Base-by-base conservation (phyloP, 2,888 invertebrate genomes). In the Hypsopygia costalis region DNA sequence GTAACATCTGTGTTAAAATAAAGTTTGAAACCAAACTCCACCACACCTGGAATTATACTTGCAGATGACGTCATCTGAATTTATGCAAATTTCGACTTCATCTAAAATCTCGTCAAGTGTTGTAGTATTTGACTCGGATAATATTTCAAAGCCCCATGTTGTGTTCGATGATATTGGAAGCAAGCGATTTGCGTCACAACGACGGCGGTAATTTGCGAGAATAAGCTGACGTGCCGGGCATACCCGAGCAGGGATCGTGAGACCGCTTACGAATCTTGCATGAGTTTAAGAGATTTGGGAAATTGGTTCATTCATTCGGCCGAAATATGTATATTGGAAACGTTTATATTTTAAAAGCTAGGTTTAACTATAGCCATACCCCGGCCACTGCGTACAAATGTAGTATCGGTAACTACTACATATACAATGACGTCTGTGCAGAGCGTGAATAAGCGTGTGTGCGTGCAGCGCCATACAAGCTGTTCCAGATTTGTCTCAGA, bases 61-160 rank as follows among this genome's bases (percentile, higher is more conserved):
- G 68, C 72, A 72, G 69, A 72, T 72, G 69, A 72, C 71, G 66
- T 49, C 57, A 63, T 57, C 59, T 63, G 61, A 66, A 66, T 69
- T 70, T 67, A 70, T 72, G 73, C 64, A 66, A 72, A 73, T 67
- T 56, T 32, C 38, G 49, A 58, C 55, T 63, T 56, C 37, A 49
- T 32, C 43, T 43, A 45, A 50, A 61, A 62, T 61, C 55, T 65
- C 62, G 63, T 61, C 58, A 61, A 51, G 49, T 49, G 52, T 47
- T 58, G 46, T 42, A 48, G 48, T 49, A 41, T 58, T 59, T 56
- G 52, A 60, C 51, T 58, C 7, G 10, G 21, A 36, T 36, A 30
- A 25, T 25, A 25, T 25, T 25, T 25, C 25, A 25, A n/a, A 25
- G 25, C 25, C 3, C 25, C 25, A 25, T 25, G 25, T 25, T 25